Conservation (phyloP, 2,797 vertebrate species). For the Monodelphis domestica region DNA sequence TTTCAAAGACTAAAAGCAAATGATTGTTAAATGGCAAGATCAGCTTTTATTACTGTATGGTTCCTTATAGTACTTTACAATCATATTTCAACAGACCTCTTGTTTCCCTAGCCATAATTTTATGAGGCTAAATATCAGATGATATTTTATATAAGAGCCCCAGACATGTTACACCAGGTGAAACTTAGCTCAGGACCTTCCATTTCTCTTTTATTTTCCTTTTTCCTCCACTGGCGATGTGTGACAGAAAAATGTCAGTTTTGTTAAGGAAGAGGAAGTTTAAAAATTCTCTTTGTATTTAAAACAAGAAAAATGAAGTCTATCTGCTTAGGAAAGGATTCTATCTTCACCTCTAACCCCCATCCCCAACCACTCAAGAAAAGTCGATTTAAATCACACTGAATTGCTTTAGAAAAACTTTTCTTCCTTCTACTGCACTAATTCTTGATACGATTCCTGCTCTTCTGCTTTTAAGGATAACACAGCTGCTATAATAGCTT, state of each 20-base stretch:
- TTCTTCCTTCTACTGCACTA: not conserved
- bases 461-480: not conserved
- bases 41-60: not conserved
- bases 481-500: not conserved
- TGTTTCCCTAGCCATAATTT: not conserved
- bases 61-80: not conserved
- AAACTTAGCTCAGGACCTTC: constrained; percentile 25
- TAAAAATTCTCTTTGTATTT: constrained; percentile 18
- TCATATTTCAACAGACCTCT: constrained; percentile 40
- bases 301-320: constrained; percentile 40
- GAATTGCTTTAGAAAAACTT: not conserved
- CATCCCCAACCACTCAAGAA: not conserved
- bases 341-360: rapidly evolving
- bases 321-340: not conserved
- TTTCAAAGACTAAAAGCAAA: constrained; percentile 23
- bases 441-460: not conserved
- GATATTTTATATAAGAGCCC: constrained; percentile 31
- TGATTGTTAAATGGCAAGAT: constrained; percentile 3
- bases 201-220: constrained; percentile 11
- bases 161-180: constrained; percentile 9
- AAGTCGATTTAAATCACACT: not conserved
- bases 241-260: constrained; percentile 63
- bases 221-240: constrained; percentile 36
- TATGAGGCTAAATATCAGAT: constrained; percentile 36
- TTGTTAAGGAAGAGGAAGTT: constrained; percentile 50